Evolutionary conservation across 1,140 invertebrate species (phyloP), one percentile per base, ranked within the genome.

Genomic region (Panonychus citri): DNA sequence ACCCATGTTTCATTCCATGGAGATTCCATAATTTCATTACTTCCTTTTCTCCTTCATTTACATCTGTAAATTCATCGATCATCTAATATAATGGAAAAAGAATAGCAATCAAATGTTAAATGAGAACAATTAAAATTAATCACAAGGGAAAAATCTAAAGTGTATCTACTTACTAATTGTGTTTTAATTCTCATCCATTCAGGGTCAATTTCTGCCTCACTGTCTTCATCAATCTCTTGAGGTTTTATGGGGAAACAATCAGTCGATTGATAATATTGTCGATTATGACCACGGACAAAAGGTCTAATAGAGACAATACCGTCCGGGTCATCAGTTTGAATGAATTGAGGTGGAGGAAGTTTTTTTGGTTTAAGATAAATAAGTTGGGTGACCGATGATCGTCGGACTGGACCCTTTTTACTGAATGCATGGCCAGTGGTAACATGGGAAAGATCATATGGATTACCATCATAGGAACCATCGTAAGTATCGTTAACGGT

Each of bases 21-120:
- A 94, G 70, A 72, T 96, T 96, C 91, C 91, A 97, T 77, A 95
- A 81, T 68, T 95, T 95, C 89, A 95, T 95, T 15, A 97, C 70
- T 66, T 95, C 89, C 68, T 97, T 97, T 69, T 97, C 91, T 2
- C 90, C 90, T 69, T 95, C 89, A 69, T 97, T 97, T 1, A 97
- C 91, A 71, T 96, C 91, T 1, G 88, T 93, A 66, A 96, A 97
- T 65, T 97, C 91, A 66, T 96, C 90, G 53, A 97, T 93, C 88
- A 95, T 93, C 81, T 90, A 26, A 15, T 13, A 83, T 71, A 81
- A 82, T 1, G 30, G 51, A 66, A 62, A 28, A 58, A 60, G 2
- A 2, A n/a, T 19, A 19, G 57, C 17, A 56, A 53, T 48, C 3
- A 15, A 25, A 54, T 3, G 19, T 25, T 21, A 52, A 51, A 24